phyloP scores from a whole-genome alignment of 2,113 vertebrate genomes.

The Semnopithecus entellus region DNA sequence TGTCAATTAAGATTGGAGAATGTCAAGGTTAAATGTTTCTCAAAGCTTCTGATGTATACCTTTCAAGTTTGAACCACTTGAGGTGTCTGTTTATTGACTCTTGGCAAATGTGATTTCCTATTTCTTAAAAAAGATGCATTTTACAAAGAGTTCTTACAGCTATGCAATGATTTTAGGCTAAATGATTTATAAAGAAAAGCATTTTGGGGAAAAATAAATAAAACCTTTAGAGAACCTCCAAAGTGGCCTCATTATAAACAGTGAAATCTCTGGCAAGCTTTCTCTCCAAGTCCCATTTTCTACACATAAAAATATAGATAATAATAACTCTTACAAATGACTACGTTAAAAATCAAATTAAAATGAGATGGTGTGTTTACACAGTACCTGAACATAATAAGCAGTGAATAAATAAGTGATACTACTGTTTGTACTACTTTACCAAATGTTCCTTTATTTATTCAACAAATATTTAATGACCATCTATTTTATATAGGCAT shows the following conservation, averaged over 20 bases:
- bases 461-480: not conserved
- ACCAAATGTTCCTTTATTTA: not conserved
- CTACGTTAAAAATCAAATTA: not conserved
- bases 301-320: not conserved
- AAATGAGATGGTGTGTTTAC: not conserved
- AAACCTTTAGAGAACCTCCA: not conserved
- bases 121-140: not conserved
- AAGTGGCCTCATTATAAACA: not conserved
- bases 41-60: slow-evolving; percentile 46
- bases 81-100: slow-evolving; percentile 42
- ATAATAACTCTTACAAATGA: not conserved
- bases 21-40: slow-evolving; percentile 72
- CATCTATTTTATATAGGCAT: not conserved
- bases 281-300: not conserved
- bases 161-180: not conserved
- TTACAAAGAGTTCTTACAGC: not conserved
- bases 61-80: slow-evolving; percentile 51
- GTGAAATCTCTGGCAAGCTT: not conserved
- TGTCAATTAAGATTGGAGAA: slow-evolving; percentile 63
- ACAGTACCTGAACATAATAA: not conserved
- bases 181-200: slow-evolving; percentile 12
- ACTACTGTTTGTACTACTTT: not conserved
- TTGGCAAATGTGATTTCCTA: slow-evolving; percentile 3
- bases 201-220: not conserved
- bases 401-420: not conserved